phyloP scores from a whole-genome alignment of 1,140 invertebrate species.

The Papilio dardanus region DNA sequence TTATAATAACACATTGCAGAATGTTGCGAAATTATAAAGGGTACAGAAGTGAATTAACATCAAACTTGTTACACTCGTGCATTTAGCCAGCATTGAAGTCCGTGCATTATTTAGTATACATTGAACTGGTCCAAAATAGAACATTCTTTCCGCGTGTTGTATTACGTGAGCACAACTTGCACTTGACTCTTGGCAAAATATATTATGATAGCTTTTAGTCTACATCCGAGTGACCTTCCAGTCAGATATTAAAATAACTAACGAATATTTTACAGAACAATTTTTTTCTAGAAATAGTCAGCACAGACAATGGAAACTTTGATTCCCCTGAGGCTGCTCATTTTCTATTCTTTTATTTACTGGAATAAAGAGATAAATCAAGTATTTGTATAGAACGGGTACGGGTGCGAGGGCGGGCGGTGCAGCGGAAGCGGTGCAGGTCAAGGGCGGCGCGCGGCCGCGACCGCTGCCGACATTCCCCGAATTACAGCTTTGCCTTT shows the following conservation, averaged over 20 bases:
- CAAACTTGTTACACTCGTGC: not conserved
- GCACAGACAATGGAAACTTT: slow-evolving; percentile 32
- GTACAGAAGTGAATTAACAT: slow-evolving; percentile 36
- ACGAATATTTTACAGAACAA: slow-evolving; percentile 23
- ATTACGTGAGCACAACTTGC: slow-evolving; percentile 4
- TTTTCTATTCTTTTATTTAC: slow-evolving; percentile 37
- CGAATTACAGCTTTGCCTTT: slow-evolving; percentile 53
- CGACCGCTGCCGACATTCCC: slow-evolving; percentile 55
- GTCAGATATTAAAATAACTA: slow-evolving; percentile 29
- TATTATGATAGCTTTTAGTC: slow-evolving; percentile 24
- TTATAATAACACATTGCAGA: slow-evolving; percentile 32
- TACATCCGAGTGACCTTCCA: slow-evolving; percentile 32
- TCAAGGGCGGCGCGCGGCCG: slow-evolving; percentile 65
- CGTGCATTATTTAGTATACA: slow-evolving; percentile 7
- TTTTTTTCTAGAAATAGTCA: slow-evolving; percentile 25
- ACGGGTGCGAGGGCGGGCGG: slow-evolving; percentile 48
- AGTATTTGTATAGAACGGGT: slow-evolving; percentile 49
- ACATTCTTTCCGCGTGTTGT: slow-evolving; percentile 11
- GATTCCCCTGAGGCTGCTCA: slow-evolving; percentile 26
- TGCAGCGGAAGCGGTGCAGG: slow-evolving; percentile 54
- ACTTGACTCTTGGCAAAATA: slow-evolving; percentile 35
- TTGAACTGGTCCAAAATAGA: slow-evolving; percentile 28
- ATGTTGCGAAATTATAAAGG: slow-evolving; percentile 36
- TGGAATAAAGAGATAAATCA: slow-evolving; percentile 49
- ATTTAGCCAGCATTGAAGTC: not conserved